These are phyloP conservation scores for Nannospalax galili DNA, from an alignment of 2,113 vertebrate species.

Conservation along the genomic window DNA sequence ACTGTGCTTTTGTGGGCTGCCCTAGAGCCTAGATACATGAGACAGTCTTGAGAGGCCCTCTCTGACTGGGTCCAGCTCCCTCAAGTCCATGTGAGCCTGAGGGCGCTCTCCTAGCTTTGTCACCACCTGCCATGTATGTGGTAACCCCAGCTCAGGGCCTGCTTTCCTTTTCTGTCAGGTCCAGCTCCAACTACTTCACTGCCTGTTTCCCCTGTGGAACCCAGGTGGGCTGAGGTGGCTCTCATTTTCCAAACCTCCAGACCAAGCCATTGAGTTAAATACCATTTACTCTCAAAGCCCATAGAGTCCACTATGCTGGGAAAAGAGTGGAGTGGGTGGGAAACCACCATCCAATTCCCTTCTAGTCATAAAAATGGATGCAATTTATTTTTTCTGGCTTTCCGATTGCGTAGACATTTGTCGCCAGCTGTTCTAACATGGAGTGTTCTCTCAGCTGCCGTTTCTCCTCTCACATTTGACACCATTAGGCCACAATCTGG, in stretches of 20 bases:
- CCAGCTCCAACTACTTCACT: background rate
- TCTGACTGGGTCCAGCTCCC: too few species aligned
- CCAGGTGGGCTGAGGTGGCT: background rate
- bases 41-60: background rate
- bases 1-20: background rate
- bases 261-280: conserved; percentile 25
- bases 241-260: background rate
- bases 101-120: background rate
- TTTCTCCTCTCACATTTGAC: conserved; percentile 72
- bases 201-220: background rate
- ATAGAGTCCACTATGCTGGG: background rate
- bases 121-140: background rate
- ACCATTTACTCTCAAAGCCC: conserved; percentile 51
- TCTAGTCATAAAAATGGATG: conserved; percentile 73
- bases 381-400: conserved; percentile 77
- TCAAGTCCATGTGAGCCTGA: background rate
- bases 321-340: conserved; percentile 53
- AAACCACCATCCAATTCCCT: conserved; percentile 69
- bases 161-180: background rate
- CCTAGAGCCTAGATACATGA: background rate
- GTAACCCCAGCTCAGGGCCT: background rate
- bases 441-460: conserved; percentile 69
- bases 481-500: conserved; percentile 45
- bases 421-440: conserved; percentile 73
- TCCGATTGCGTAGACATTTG: conserved; percentile 74